A percentile compares a stretch with the other conserved stretches of the same genome.
phyloP scores from a whole-genome alignment of 1,140 invertebrate genomes.

The Gryllus bimaculatus region DNA sequence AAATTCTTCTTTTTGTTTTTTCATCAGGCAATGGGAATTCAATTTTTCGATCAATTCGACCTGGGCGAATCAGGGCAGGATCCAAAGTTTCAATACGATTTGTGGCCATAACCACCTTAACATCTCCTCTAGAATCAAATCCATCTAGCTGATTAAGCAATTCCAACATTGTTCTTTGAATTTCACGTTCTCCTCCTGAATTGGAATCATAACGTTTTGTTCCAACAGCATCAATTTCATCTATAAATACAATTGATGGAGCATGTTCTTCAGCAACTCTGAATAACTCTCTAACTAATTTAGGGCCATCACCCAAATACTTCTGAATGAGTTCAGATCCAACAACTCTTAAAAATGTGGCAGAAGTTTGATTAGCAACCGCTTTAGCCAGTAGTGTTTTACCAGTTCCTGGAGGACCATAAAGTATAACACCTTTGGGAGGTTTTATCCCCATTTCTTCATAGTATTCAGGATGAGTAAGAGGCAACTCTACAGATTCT shows the following conservation, averaged over 20 bases:
- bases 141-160: constrained; percentile 97
- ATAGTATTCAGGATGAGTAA: constrained; percentile 99
- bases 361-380: constrained; percentile 98
- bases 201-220: constrained; percentile 99
- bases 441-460: constrained; percentile 99
- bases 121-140: constrained; percentile 93
- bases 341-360: constrained; percentile 96
- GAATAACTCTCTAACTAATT: constrained; percentile 95
- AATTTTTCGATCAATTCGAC: constrained; percentile 98
- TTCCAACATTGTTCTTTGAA: constrained; percentile 99
- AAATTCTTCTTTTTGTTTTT: constrained; percentile 96
- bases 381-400: constrained; percentile 98
- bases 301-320: constrained; percentile 98
- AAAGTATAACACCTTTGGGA: constrained; percentile 98
- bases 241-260: constrained; percentile 99
- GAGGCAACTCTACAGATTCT: constrained; percentile 95
- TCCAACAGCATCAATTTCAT: constrained; percentile 99
- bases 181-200: constrained; percentile 98
- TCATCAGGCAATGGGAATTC: constrained; percentile 99
- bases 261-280: constrained; percentile 98
- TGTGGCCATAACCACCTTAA: constrained; percentile 98
- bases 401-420: constrained; percentile 95
- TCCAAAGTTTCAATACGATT: constrained; percentile 99
- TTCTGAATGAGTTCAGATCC: constrained; percentile 99
- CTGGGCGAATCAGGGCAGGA: constrained; percentile 95